Base-by-base conservation (phyloP, 2,113 vertebrate genomes). In the Tragelaphus scriptus region DNA sequence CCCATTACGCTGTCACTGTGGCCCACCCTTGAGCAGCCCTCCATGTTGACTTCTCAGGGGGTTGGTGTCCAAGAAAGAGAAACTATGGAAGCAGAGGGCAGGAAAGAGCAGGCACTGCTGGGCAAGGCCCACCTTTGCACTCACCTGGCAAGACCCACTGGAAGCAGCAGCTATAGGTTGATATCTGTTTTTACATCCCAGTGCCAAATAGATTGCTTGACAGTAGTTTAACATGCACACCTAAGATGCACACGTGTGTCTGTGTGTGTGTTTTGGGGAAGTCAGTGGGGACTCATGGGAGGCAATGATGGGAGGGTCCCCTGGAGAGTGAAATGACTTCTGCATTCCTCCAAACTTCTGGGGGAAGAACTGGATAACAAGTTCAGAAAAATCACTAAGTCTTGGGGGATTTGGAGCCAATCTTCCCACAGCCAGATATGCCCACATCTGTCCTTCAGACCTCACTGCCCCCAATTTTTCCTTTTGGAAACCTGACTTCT, bases 1-100 rank as follows among this genome's bases (percentile, higher is more conserved):
- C 14, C 13, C 49, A 71, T 89, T 19, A 44, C 2, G 7, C 77
- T 44, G 53, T 30, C 14, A 21, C 2, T 23, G n/a, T 36, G 36
- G 40, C 40, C 32, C 0, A 96, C 90, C 93, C 91, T 90, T 44
- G 95, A 98, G 91, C 79, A 2, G 0, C 0, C 32, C 58, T 97
- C 98, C 96, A 93, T 91, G 75, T 84, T 91, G 96, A 40, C 44
- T 89, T 44, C 91, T 88, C 44, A 32, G 79, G 7, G 11, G n/a
- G 28, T 61, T 21, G 28, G 25, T 63, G 11, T 32, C 92, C 58
- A 49, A 0, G 0, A 40, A 90, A 58, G 96, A 81, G 28, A 51
- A 56, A 90, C 82, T 11, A 7, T n/a, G 51, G 56, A 79, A 28
- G 12, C 40, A 58, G 82, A 56, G 23, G 77, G 47, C 21, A 58